phyloP scores from a whole-genome alignment of 92 coral and sea anemone species.

The Pocillopora meandrina region DNA sequence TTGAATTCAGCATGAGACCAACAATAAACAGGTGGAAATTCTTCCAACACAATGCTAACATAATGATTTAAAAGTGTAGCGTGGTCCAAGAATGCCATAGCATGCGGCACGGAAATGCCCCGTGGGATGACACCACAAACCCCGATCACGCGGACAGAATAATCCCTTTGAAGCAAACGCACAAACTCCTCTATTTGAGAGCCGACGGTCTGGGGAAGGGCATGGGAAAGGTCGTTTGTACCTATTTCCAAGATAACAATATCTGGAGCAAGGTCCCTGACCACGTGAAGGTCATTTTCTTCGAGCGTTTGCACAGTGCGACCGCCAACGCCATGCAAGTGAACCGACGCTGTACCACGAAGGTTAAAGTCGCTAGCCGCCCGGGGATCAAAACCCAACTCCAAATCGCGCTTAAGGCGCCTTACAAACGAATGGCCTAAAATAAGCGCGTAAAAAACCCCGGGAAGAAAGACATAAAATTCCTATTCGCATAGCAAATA shows the following conservation, averaged over 20 bases:
- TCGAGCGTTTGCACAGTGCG: conserved; percentile 37
- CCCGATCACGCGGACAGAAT: conserved; percentile 30
- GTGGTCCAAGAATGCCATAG: conserved; percentile 9
- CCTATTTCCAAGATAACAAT: conserved; percentile 53
- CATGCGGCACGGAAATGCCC: conserved; percentile 21
- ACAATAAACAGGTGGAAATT: conserved; percentile 41
- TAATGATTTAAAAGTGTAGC: conserved; percentile 43
- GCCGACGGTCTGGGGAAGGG: conserved; percentile 26
- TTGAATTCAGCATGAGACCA: conserved; percentile 48
- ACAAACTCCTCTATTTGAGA: conserved; percentile 36
- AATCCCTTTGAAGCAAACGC: not conserved
- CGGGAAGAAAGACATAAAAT: too few species aligned
- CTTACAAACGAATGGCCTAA: conserved; percentile 60
- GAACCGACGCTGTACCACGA: conserved; percentile 33
- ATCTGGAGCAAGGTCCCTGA: conserved; percentile 26
- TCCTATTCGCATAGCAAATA: too few species aligned
- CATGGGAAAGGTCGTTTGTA: conserved; percentile 23
- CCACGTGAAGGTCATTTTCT: conserved; percentile 32
- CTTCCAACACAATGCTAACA: conserved; percentile 47
- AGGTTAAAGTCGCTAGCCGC: conserved; percentile 29
- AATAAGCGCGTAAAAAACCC: conserved; percentile 13
- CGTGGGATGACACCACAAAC: conserved; percentile 53
- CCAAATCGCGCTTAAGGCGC: conserved; percentile 33
- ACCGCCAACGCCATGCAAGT: conserved; percentile 39
- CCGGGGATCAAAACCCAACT: conserved; percentile 22